Percentiles rank a stretch among this genome's conserved stretches.
Conservation (phyloP, 2,113 vertebrate species). For the Tetrax tetrax region DNA sequence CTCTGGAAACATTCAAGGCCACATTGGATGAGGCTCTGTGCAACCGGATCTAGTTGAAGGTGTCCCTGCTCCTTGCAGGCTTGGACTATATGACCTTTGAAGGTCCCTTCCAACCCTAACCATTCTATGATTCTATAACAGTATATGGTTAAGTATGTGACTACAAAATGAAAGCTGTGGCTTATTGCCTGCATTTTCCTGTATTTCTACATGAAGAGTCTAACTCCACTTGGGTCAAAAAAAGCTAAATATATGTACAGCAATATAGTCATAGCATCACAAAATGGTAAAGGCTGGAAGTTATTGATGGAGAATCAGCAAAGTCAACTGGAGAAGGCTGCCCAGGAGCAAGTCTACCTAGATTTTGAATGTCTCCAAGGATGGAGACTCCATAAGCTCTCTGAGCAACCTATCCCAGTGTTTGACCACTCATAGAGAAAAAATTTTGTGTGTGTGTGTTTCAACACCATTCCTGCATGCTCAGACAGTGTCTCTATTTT, state of each 20-base stretch:
- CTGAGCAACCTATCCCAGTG: neutral
- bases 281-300: neutral
- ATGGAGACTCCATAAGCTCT: neutral
- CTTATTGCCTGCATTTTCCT: neutral
- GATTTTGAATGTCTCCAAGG: neutral
- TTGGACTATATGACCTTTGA: too few species aligned
- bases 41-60: too few species aligned
- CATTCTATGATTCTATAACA: neutral
- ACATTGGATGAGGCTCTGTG: too few species aligned
- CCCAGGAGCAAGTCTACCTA: neutral
- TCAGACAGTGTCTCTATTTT: neutral
- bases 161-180: neutral
- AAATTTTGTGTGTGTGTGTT: neutral
- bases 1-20: too few species aligned
- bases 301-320: neutral
- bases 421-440: neutral
- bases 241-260: neutral
- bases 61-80: too few species aligned
- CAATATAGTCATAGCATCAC: neutral
- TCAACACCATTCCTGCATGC: neutral
- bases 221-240: neutral
- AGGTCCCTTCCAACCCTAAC: too few species aligned
- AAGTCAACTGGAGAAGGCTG: neutral
- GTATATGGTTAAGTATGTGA: neutral
- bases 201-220: neutral